phyloP scores from a whole-genome alignment of 2,797 vertebrate genomes.

The Neosilurus hyrtlii region DNA sequence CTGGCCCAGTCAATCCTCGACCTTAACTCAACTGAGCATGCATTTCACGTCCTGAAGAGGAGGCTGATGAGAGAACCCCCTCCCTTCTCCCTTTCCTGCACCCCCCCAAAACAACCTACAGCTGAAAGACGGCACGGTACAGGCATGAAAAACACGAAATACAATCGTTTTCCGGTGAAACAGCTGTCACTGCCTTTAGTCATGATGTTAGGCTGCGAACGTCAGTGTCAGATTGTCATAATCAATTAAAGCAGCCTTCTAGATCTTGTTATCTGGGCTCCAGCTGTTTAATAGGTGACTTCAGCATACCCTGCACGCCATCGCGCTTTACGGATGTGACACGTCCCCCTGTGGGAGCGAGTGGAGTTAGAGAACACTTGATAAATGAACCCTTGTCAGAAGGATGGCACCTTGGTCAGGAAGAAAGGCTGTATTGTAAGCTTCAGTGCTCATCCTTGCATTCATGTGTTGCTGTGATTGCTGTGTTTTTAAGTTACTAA shows the following conservation, averaged over 20 bases:
- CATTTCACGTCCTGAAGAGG: too few species aligned
- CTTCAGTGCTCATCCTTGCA: neutral
- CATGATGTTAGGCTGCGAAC: neutral
- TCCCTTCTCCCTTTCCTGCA: too few species aligned
- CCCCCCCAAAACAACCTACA: neutral
- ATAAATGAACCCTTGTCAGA: conserved; percentile 40
- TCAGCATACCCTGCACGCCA: conserved; percentile 53
- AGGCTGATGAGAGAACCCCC: too few species aligned
- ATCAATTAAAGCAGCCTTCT: conserved; percentile 18
- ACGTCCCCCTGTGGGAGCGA: conserved; percentile 50
- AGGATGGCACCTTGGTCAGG: neutral
- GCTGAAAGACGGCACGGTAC: neutral
- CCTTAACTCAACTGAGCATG: too few species aligned
- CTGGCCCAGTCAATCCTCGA: too few species aligned
- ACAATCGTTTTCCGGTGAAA: neutral
- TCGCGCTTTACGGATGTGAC: conserved; percentile 55
- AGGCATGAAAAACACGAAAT: neutral
- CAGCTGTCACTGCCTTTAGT: neutral
- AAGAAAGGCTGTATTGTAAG: neutral
- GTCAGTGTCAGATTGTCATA: conserved; percentile 9
- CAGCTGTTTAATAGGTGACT: conserved; percentile 35
- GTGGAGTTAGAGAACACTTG: conserved; percentile 49
- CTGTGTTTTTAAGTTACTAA: neutral
- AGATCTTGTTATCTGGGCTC: neutral
- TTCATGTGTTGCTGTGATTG: neutral